These are phyloP conservation scores for Girardinichthys multiradiatus DNA, from an alignment of 2,113 vertebrate genomes.

Conservation along the genomic window DNA sequence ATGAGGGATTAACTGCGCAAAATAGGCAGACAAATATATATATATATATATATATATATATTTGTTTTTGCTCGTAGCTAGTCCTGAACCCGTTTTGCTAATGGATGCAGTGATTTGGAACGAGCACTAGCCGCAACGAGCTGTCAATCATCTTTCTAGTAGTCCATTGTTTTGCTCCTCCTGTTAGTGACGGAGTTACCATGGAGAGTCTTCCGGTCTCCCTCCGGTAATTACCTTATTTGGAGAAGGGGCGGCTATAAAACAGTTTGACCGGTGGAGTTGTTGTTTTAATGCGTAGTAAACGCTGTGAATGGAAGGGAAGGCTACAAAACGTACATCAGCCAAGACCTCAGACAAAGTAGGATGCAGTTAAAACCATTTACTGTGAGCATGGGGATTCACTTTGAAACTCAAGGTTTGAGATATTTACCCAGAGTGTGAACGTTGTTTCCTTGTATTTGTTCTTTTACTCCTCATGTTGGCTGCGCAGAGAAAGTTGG, in stretches of 20 bases:
- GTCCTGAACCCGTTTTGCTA: background rate
- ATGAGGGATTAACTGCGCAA: background rate
- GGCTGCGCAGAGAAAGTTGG: too few species aligned
- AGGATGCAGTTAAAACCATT: constrained; percentile 35
- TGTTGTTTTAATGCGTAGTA: constrained; percentile 5
- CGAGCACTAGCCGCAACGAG: constrained; percentile 32
- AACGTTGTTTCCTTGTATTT: too few species aligned
- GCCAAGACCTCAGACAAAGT: constrained; percentile 21
- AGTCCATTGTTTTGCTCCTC: constrained; percentile 58
- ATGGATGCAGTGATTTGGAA: constrained; percentile 3
- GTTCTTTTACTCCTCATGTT: too few species aligned
- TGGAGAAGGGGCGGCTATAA: constrained; percentile 43
- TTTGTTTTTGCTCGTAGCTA: too few species aligned
- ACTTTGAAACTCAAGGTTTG: constrained; percentile 7
- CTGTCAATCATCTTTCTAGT: constrained; percentile 63
- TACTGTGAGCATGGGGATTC: constrained; percentile 2
- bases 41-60: background rate
- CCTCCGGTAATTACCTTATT: constrained; percentile 49
- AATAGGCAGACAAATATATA: background rate
- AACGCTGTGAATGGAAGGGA: background rate
- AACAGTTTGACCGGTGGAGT: constrained; percentile 11
- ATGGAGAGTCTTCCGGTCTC: constrained; percentile 61
- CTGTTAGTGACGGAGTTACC: constrained; percentile 64
- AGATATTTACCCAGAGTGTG: too few species aligned
- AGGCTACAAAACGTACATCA: constrained; percentile 12